A percentile compares a stretch with the other conserved stretches of the same genome.
Evolutionary conservation across 2,113 vertebrate species (phyloP).

Genomic region (Loxodonta africana): DNA sequence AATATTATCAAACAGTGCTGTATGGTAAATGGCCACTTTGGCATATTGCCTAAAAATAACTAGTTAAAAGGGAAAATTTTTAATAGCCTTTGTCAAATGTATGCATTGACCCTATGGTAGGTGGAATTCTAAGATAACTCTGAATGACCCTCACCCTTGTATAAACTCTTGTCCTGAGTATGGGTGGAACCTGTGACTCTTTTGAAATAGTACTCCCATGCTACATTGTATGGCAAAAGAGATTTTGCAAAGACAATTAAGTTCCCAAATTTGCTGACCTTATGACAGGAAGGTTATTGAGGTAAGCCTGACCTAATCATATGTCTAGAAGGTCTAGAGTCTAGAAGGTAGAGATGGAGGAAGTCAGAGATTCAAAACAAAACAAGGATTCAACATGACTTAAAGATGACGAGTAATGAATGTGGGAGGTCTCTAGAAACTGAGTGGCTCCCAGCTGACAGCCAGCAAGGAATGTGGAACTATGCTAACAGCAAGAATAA

Average conservation of each 20-base stretch:
- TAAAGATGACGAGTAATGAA: background rate
- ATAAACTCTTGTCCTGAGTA: background rate
- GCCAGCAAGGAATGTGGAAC: background rate
- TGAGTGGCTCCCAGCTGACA: background rate
- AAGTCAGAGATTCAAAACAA: background rate
- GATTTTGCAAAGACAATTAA: conserved; percentile 31
- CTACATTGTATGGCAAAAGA: background rate
- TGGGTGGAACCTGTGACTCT: background rate
- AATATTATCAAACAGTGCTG: background rate
- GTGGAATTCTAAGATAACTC: background rate
- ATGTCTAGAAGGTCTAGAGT: background rate
- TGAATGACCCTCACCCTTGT: background rate
- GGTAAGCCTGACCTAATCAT: background rate
- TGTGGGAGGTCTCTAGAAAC: background rate
- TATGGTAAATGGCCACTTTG: background rate
- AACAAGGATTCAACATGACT: background rate
- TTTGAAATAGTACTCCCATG: background rate
- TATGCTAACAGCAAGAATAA: background rate
- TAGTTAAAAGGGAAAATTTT: background rate
- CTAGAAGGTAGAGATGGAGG: background rate
- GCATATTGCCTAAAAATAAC: background rate
- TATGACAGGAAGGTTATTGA: background rate
- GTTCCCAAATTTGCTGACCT: background rate
- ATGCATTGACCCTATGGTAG: background rate
- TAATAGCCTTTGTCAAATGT: background rate